phyloP scores from a whole-genome alignment of 2,888 invertebrate species.

The Lasioglossum lativentre region DNA sequence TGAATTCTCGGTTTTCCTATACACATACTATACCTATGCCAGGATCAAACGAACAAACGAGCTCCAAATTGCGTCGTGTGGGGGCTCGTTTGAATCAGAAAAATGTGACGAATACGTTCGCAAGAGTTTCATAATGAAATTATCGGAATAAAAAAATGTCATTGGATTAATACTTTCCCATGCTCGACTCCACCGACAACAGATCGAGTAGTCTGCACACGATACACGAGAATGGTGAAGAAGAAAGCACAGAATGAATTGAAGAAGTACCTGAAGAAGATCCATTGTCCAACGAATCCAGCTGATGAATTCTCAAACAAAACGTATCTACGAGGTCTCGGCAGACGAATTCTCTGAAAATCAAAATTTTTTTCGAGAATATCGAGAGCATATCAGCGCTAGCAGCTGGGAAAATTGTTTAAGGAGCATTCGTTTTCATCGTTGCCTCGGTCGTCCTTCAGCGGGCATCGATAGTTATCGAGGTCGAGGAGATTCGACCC shows the following conservation, averaged over 20 bases:
- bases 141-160: neutral
- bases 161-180: neutral
- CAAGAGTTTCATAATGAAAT: neutral
- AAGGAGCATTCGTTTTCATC: neutral
- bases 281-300: neutral
- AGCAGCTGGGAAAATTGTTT: neutral
- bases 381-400: neutral
- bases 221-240: neutral
- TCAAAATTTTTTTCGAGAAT: neutral
- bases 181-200: neutral
- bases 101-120: neutral
- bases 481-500: constrained; percentile 8
- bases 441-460: neutral
- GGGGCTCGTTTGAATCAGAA: neutral
- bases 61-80: neutral
- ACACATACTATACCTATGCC: too few species aligned
- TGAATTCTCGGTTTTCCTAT: too few species aligned
- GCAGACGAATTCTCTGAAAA: too few species aligned
- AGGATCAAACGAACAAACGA: neutral
- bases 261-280: neutral
- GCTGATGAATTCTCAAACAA: neutral
- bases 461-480: neutral
- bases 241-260: neutral
- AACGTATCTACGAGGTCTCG: neutral
- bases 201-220: neutral